These are phyloP conservation scores for Nephrotoma appendiculata DNA, from an alignment of 2,888 invertebrate species.

Conservation along the genomic window DNA sequence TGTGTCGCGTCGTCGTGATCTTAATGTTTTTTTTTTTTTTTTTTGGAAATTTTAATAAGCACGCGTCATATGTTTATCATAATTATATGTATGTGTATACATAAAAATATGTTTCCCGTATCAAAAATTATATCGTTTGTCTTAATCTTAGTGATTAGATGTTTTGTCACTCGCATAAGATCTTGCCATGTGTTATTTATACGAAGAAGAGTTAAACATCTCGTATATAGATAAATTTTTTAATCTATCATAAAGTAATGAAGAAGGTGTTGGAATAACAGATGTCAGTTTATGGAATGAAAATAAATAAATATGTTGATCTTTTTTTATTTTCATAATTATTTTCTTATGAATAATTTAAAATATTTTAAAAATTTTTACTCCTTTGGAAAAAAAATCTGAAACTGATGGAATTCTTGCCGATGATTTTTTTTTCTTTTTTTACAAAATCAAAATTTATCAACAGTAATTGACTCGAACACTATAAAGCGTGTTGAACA, in stretches of 20 bases:
- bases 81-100: background rate
- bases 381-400: too few relatives aligned
- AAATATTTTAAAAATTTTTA: background rate
- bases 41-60: background rate
- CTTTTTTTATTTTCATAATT: background rate
- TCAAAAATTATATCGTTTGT: background rate
- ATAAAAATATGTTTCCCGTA: background rate
- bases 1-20: background rate
- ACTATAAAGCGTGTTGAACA: too few relatives aligned
- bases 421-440: too few relatives aligned
- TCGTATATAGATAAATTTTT: background rate
- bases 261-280: slow-evolving; percentile 2
- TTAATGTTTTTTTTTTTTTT: background rate
- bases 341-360: background rate
- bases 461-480: too few relatives aligned
- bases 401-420: too few relatives aligned
- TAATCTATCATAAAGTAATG: background rate
- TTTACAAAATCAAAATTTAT: too few relatives aligned
- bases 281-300: background rate
- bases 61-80: slow-evolving; percentile 4
- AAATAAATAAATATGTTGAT: background rate
- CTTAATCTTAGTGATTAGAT: background rate
- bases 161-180: background rate
- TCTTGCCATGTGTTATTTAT: background rate
- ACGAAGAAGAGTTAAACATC: background rate